Conservation (phyloP, 2,888 invertebrate species). For the Polydrusus pterygomalis region DNA sequence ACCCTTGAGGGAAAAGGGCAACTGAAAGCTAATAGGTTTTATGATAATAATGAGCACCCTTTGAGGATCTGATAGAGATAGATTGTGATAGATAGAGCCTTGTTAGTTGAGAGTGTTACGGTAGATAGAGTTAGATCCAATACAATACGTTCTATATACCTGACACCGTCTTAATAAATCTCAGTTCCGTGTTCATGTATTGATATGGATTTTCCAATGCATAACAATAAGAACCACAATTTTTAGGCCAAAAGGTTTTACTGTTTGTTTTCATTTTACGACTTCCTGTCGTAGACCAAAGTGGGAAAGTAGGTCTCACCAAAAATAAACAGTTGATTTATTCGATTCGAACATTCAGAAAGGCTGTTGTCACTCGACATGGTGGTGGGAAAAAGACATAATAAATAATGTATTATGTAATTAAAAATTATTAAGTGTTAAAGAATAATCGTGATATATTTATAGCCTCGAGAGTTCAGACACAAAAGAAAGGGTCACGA, state of each 20-base stretch:
- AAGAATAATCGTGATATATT: slow-evolving; percentile 19
- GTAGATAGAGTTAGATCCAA: no score
- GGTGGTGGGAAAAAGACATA: slow-evolving; percentile 9
- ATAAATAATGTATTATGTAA: slow-evolving; percentile 25
- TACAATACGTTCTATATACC: no score
- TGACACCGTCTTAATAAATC: no score
- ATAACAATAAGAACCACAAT: slow-evolving; percentile 21
- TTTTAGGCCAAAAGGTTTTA: slow-evolving; percentile 28
- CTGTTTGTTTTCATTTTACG: slow-evolving; percentile 43
- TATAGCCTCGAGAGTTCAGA: not conserved
- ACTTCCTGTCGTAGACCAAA: slow-evolving; percentile 37
- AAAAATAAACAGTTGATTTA: slow-evolving; percentile 36
- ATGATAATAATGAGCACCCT: not conserved
- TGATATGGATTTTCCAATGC: slow-evolving; percentile 1
- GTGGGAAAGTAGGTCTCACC: slow-evolving; percentile 47
- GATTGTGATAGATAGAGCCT: no score
- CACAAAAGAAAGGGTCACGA: slow-evolving; percentile 2
- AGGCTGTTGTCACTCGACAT: slow-evolving; percentile 8
- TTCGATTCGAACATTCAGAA: slow-evolving; percentile 15
- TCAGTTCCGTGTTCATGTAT: not conserved
- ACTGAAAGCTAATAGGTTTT: slow-evolving; percentile 10
- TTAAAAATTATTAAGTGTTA: slow-evolving; percentile 32
- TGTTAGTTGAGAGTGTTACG: no score
- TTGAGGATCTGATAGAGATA: no score
- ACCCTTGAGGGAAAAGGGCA: not conserved